Base-by-base conservation (phyloP, 2,113 vertebrate species). In the Platanista minor region DNA sequence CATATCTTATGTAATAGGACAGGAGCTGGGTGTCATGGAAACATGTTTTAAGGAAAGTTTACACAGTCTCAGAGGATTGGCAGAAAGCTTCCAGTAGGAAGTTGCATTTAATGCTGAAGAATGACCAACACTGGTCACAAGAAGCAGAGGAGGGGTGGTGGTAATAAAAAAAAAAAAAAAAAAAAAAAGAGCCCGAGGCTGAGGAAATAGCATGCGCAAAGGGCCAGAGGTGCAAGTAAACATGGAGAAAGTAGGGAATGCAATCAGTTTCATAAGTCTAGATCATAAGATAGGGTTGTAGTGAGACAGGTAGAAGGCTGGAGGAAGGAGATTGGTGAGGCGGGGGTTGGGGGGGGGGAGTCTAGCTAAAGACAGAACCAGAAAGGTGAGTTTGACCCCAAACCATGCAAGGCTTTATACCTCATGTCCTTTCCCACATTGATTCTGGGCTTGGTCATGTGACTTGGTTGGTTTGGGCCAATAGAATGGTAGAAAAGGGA, bases 341-440 rank as follows among this genome's bases (percentile, higher is more conserved):
- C 20, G 49, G 13, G 20, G 21, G 3, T 3, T 11, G 1, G 0
- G 46, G 13, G 49, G 52, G 36, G 0, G 9, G 39, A 12, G 11
- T 23, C 13, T 57, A 57, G 33, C 39, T 14, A 61, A 21, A 59
- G 10, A 67, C 25, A 85, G 66, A 91, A 84, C 17, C 36, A 7
- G 46, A 61, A 21, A 80, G 39, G 49, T 25, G 57, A 61, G 6
- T 14, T 21, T 31, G 29, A 12, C 9, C 21, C 5, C 23, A 2
- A 43, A n/a, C 49, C 84, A 74, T 14, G 14, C 17, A 33, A 61
- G 33, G 5, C 52, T n/a, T 78, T 59, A 31, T 12, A 14, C 18
- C 39, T 13, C 17, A 33, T 54, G 49, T 25, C 11, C 11, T 83
- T 94, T 69, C 36, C 18, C 46, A 33, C 66, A 2, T 7, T 43